These are phyloP conservation scores for Hippasteria phrygiana DNA, from an alignment of 53 echinoderm and acorn worm species.

Conservation along the genomic window DNA sequence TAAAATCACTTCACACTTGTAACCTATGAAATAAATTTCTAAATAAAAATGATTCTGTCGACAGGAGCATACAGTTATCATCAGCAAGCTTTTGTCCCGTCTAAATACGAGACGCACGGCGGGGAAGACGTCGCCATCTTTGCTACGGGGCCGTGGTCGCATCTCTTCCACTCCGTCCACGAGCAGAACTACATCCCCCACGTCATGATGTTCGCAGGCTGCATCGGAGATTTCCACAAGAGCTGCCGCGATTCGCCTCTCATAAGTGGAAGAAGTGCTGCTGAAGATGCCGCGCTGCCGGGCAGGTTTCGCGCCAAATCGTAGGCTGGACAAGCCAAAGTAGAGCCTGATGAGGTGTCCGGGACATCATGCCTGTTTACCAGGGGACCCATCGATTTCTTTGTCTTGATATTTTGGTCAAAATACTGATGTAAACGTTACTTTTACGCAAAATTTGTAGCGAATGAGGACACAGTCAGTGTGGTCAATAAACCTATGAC, in stretches of 20 bases:
- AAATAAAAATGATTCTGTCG: not conserved
- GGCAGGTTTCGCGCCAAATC: constrained; percentile 20
- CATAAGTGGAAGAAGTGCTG: not conserved
- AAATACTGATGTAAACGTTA: too few relatives aligned
- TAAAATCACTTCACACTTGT: too few relatives aligned
- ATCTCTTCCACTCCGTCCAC: constrained; percentile 88
- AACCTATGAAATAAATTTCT: too few relatives aligned
- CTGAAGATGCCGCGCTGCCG: not conserved
- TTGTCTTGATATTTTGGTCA: too few relatives aligned
- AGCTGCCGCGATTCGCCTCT: not conserved
- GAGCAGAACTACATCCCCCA: constrained; percentile 93
- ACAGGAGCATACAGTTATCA: constrained; percentile 60
- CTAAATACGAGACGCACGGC: constrained; percentile 74
- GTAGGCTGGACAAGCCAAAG: not conserved
- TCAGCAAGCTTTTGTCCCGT: constrained; percentile 78
- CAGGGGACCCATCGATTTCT: too few relatives aligned
- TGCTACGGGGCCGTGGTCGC: constrained; percentile 84
- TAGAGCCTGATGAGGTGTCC: too few relatives aligned
- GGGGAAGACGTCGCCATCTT: constrained; percentile 91
- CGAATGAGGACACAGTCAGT: too few relatives aligned
- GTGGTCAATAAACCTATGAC: too few relatives aligned
- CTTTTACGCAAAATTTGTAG: too few relatives aligned
- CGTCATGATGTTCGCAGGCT: constrained; percentile 81
- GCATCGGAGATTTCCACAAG: constrained; percentile 8
- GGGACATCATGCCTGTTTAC: too few relatives aligned